Percentiles rank a stretch among this genome's conserved stretches.
phyloP scores from a whole-genome alignment of 2,113 vertebrate species.

The Platysternon megacephalum region DNA sequence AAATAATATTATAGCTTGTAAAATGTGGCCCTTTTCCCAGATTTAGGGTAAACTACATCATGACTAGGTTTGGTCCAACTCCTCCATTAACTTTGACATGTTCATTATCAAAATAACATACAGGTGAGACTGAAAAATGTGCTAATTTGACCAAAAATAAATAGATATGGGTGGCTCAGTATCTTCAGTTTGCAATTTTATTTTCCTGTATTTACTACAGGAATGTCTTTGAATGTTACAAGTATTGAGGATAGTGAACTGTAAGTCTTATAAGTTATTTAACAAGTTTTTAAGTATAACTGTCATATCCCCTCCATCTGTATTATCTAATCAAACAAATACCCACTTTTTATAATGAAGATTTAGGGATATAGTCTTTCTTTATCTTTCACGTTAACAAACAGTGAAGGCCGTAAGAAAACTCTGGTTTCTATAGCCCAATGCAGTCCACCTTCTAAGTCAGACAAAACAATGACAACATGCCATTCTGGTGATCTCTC shows the following conservation, averaged over 20 bases:
- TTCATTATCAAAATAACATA: background rate
- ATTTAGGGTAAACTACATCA: constrained; percentile 15
- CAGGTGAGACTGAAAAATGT: background rate
- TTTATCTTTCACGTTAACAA: constrained; percentile 12
- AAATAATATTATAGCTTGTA: constrained; percentile 42
- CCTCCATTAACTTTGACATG: background rate
- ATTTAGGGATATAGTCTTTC: background rate
- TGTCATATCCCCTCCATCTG: background rate
- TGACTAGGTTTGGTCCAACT: constrained; percentile 18
- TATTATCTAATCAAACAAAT: background rate
- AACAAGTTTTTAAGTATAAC: background rate
- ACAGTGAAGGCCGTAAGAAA: background rate
- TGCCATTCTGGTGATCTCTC: background rate
- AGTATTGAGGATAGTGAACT: background rate
- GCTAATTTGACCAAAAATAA: background rate
- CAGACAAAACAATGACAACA: background rate
- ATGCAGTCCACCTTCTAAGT: background rate
- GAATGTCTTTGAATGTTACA: background rate
- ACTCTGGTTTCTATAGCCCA: background rate
- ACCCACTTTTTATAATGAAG: background rate
- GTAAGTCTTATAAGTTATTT: background rate
- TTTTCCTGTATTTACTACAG: background rate
- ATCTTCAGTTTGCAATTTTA: background rate
- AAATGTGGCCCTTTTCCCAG: constrained; percentile 38
- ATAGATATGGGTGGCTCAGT: background rate